A percentile compares a stretch with the other conserved stretches of the same genome.
Evolutionary conservation across 2,113 vertebrate genomes (phyloP).

Genomic region (Condylura cristata): DNA sequence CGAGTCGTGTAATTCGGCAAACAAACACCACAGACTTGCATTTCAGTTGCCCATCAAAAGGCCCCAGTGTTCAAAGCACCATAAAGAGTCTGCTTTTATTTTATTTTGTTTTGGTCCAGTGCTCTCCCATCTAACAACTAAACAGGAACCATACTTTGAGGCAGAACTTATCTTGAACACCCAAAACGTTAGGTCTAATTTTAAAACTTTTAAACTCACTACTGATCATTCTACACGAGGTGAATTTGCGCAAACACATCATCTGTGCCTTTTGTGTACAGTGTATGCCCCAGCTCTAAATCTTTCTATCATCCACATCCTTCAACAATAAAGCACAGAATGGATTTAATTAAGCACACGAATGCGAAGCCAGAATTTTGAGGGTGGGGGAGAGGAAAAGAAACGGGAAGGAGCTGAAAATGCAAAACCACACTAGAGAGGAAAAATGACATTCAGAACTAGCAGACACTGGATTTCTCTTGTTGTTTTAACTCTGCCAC

Average conservation of each 20-base stretch:
- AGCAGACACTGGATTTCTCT: conserved; percentile 80
- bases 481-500: conserved; percentile 84
- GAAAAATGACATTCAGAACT: conserved; percentile 79
- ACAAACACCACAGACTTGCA: not conserved
- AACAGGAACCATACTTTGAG: conserved; percentile 49
- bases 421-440: conserved; percentile 82
- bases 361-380: conserved; percentile 80
- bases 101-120: conserved; percentile 44
- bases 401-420: conserved; percentile 81
- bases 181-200: conserved; percentile 30
- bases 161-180: not conserved
- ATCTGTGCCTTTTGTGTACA: conserved; percentile 47
- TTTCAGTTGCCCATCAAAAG: not conserved
- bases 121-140: not conserved
- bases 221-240: conserved; percentile 46
- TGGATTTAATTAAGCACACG: conserved; percentile 83
- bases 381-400: conserved; percentile 67
- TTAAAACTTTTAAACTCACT: conserved; percentile 54
- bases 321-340: conserved; percentile 76
- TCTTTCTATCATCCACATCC: conserved; percentile 62
- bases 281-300: not conserved
- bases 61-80: not conserved
- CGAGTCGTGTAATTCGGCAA: conserved; percentile 27
- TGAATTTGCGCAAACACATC: not conserved
- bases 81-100: conserved; percentile 23